phyloP scores from a whole-genome alignment of 2,113 vertebrate genomes.

The Ptilonorhynchus violaceus region DNA sequence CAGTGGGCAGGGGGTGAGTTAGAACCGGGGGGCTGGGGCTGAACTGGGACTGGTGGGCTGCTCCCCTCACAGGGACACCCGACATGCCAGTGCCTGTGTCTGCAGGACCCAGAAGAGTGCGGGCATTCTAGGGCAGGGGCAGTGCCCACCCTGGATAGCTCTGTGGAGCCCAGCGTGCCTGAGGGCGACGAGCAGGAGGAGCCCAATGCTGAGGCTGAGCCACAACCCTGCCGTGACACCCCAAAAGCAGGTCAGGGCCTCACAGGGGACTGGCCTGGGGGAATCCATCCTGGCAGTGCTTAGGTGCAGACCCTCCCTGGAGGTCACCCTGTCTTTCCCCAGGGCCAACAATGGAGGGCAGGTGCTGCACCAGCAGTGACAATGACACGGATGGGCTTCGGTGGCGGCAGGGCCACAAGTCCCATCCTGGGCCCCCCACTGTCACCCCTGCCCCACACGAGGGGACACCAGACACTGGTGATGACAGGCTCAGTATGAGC shows the following conservation, averaged over 20 bases:
- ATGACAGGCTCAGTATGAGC: slow-evolving; percentile 70
- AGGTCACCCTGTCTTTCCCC: rapidly evolving
- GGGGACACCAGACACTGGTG: neutral
- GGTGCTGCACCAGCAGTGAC: slow-evolving; percentile 29
- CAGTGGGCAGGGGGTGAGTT: neutral
- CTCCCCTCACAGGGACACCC: rapidly evolving
- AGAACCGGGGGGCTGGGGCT: neutral
- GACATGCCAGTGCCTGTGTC: neutral
- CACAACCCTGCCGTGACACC: neutral
- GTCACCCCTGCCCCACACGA: rapidly evolving
- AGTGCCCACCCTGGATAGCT: rapidly evolving
- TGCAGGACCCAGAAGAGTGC: neutral
- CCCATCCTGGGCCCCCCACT: rapidly evolving
- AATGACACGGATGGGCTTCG: slow-evolving; percentile 59
- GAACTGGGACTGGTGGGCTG: neutral
- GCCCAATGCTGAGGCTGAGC: neutral
- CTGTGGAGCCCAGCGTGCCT: rapidly evolving
- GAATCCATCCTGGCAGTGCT: rapidly evolving
- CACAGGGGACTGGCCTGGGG: rapidly evolving
- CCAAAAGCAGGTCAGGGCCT: neutral
- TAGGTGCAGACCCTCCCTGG: neutral
- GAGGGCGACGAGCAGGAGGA: neutral
- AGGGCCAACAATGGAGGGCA: neutral
- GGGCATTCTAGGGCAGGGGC: rapidly evolving
- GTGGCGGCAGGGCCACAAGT: neutral